Conservation (phyloP, 2,888 invertebrate genomes). For the Ectemnius cavifrons region DNA sequence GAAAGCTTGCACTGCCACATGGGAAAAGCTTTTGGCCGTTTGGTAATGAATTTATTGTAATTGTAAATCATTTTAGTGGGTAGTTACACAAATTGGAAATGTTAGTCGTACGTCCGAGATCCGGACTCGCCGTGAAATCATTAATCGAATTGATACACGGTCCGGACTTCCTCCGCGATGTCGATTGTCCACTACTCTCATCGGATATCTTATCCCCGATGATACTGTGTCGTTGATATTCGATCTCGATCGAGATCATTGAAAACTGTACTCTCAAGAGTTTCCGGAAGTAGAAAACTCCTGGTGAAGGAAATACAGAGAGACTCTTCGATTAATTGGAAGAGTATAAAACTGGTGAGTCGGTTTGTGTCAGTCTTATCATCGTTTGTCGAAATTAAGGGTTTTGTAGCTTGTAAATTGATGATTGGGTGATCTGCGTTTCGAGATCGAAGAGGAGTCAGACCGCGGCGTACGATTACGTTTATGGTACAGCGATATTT, state of each 20-base stretch:
- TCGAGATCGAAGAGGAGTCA: constrained; percentile 36
- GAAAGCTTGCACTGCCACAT: no score
- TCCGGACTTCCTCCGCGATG: constrained; percentile 42
- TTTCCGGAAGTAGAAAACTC: not conserved
- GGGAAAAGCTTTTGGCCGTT: constrained; percentile 11
- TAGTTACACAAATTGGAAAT: constrained; percentile 60
- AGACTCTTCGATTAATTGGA: not conserved
- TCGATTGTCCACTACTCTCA: constrained; percentile 26
- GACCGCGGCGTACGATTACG: constrained; percentile 40
- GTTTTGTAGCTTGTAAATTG: not conserved
- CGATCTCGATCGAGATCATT: not conserved
- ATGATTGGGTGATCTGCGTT: not conserved
- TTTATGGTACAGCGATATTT: constrained; percentile 69
- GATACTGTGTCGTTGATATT: not conserved
- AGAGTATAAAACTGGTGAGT: not conserved
- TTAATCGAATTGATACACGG: constrained; percentile 43
- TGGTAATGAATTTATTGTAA: constrained; percentile 57
- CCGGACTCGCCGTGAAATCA: constrained; percentile 36
- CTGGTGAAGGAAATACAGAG: not conserved
- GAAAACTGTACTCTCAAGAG: not conserved
- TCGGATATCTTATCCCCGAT: not conserved
- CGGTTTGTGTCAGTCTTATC: not conserved
- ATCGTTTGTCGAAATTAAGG: not conserved
- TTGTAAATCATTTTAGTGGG: constrained; percentile 58
- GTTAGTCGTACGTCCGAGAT: constrained; percentile 47